Percentiles rank a stretch among this genome's conserved stretches.
These are phyloP conservation scores for Mustelus asterias DNA, from an alignment of 2,113 vertebrate species.

Conservation along the genomic window DNA sequence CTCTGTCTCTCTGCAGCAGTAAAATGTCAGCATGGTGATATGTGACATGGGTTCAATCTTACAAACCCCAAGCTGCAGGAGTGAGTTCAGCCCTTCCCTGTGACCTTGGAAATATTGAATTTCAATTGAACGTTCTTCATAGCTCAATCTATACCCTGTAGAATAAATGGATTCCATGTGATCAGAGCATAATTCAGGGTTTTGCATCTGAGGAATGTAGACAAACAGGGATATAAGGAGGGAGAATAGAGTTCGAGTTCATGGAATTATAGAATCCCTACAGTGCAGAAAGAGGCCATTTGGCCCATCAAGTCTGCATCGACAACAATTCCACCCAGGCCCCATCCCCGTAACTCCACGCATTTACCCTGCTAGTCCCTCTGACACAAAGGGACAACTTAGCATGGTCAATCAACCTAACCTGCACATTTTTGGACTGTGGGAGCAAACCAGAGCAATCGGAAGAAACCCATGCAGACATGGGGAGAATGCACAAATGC, in stretches of 20 bases:
- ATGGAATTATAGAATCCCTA: no score
- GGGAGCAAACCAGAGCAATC: no score
- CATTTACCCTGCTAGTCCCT: no score
- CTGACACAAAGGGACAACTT: no score
- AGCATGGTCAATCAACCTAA: no score
- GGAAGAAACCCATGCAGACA: no score
- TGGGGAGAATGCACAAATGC: no score
- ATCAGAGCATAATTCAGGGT: background rate
- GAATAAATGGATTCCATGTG: slow-evolving; percentile 19
- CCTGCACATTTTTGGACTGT: no score
- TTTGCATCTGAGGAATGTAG: background rate
- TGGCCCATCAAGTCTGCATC: no score
- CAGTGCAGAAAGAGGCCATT: no score
- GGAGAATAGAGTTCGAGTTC: background rate
- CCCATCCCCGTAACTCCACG: no score
- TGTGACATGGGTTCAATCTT: background rate
- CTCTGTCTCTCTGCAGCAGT: background rate
- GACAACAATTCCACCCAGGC: no score
- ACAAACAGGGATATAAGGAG: background rate
- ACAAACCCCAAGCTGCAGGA: background rate
- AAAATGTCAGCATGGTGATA: background rate
- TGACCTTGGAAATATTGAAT: slow-evolving; percentile 27
- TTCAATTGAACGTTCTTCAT: slow-evolving; percentile 7
- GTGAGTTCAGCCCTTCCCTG: background rate
- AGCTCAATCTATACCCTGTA: background rate